A percentile compares a stretch with the other conserved stretches of the same genome.
Conservation (phyloP, 2,888 invertebrate genomes). For the Busseola fusca region DNA sequence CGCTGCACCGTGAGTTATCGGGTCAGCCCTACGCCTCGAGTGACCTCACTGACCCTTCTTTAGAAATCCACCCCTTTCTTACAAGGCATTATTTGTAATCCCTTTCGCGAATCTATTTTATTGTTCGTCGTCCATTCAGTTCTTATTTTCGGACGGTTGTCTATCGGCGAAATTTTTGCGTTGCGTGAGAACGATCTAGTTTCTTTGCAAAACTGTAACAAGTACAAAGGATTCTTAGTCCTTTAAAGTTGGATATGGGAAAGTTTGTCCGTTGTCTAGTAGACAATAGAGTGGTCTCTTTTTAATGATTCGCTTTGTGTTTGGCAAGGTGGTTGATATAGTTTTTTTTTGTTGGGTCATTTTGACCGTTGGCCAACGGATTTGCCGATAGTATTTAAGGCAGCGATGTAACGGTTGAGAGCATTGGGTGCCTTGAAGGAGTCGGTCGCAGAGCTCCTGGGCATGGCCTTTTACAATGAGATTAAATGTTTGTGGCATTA, state of each 20-base stretch:
- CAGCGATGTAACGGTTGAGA: slow-evolving; percentile 71
- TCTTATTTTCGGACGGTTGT: slow-evolving; percentile 78
- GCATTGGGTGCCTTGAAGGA: slow-evolving; percentile 46
- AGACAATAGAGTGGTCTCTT: slow-evolving; percentile 87
- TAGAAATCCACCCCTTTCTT: slow-evolving; percentile 85
- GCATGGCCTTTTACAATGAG: not conserved
- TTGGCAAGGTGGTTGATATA: slow-evolving; percentile 79
- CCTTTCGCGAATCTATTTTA: slow-evolving; percentile 89
- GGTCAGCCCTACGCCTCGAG: slow-evolving; percentile 83
- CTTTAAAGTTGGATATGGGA: slow-evolving; percentile 78
- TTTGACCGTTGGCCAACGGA: slow-evolving; percentile 87
- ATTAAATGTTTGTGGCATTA: not conserved
- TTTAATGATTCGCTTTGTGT: slow-evolving; percentile 88
- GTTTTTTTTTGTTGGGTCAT: slow-evolving; percentile 82
- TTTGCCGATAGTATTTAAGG: slow-evolving; percentile 86
- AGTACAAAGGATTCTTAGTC: slow-evolving; percentile 70
- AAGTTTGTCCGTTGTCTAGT: slow-evolving; percentile 79
- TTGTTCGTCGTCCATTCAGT: slow-evolving; percentile 81
- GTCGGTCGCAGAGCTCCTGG: slow-evolving; percentile 24
- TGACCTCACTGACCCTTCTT: slow-evolving; percentile 86
- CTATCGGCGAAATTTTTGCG: slow-evolving; percentile 86
- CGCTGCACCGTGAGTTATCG: slow-evolving; percentile 87
- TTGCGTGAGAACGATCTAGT: slow-evolving; percentile 87
- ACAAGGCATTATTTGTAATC: slow-evolving; percentile 89
- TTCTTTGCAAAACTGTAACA: slow-evolving; percentile 87